phyloP scores from a whole-genome alignment of 2,797 vertebrate species.

The Fistularia tabacaria region DNA sequence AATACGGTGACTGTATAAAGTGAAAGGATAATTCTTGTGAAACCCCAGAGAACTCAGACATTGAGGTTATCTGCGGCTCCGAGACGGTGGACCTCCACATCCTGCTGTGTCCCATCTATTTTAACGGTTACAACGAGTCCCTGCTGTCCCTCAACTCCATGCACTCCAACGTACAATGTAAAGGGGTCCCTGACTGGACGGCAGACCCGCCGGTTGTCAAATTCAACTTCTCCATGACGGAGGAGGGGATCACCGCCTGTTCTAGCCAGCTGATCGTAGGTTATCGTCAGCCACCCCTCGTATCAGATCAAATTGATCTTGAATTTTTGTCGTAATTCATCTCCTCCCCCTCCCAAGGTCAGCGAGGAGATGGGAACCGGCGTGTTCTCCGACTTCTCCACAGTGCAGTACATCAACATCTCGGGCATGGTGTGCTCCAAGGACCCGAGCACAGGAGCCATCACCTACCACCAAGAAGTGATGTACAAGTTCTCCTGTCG shows the following conservation, averaged over 20 bases:
- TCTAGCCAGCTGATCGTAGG: conserved; percentile 58
- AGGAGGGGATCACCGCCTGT: conserved; percentile 49
- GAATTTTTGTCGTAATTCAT: no score
- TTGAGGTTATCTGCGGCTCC: conserved; percentile 65
- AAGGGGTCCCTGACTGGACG: conserved; percentile 57
- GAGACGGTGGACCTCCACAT: conserved; percentile 54
- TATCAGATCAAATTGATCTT: no score
- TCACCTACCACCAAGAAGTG: conserved; percentile 68
- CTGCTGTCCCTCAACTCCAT: conserved; percentile 63
- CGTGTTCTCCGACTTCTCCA: conserved; percentile 65
- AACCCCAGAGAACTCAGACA: conserved; percentile 60
- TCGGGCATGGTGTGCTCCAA: conserved; percentile 59
- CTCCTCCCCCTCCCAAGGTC: conserved; percentile 40
- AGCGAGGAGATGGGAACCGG: conserved; percentile 57
- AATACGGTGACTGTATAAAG: no score
- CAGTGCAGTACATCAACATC: conserved; percentile 65
- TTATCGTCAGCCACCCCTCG: not conserved
- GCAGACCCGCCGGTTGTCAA: conserved; percentile 59
- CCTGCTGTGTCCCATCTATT: conserved; percentile 71
- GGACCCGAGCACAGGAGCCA: conserved; percentile 44
- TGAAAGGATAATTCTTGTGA: not conserved
- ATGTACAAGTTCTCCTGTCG: conserved; percentile 72
- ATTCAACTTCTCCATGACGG: conserved; percentile 67
- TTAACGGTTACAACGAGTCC: conserved; percentile 69
- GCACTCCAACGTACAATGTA: conserved; percentile 54